phyloP scores from a whole-genome alignment of 2,797 vertebrate genomes.

The Eospalax fontanierii region DNA sequence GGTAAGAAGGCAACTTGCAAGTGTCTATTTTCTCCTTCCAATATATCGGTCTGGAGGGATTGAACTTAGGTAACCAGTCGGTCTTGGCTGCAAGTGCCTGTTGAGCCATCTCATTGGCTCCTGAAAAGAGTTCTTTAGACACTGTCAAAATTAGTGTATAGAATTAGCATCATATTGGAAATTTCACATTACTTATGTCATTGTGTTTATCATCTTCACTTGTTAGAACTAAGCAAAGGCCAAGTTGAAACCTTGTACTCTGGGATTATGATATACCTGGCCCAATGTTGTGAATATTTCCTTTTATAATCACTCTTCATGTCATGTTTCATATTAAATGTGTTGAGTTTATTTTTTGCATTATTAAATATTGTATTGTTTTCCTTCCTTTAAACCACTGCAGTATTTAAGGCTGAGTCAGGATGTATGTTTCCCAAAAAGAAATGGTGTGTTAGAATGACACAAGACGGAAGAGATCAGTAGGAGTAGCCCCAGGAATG shows the following conservation, averaged over 20 bases:
- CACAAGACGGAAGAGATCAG: not conserved
- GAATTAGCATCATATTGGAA: slow-evolving; percentile 31
- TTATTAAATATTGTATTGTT: slow-evolving; percentile 15
- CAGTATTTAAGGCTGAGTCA: slow-evolving; percentile 18
- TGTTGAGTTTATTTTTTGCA: slow-evolving; percentile 39
- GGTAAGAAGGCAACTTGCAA: not conserved
- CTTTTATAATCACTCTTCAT: slow-evolving; percentile 7
- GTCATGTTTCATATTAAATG: not conserved
- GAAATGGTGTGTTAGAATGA: not conserved
- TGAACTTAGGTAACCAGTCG: not conserved
- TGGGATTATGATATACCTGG: not conserved
- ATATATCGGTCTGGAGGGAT: not conserved
- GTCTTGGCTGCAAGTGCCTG: not conserved
- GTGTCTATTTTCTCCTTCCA: not conserved
- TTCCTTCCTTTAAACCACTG: slow-evolving; percentile 40
- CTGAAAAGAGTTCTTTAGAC: slow-evolving; percentile 48
- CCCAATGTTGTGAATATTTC: not conserved
- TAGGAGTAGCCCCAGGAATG: not conserved
- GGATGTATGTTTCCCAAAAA: slow-evolving; percentile 12
- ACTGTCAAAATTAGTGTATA: not conserved
- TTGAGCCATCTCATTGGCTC: not conserved
- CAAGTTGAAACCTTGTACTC: not conserved
- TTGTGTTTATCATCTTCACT: not conserved
- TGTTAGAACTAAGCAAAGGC: slow-evolving; percentile 9
- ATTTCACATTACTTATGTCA: not conserved